These are phyloP conservation scores for Ruditapes philippinarum DNA, from an alignment of 1,140 invertebrate species.

Conservation along the genomic window DNA sequence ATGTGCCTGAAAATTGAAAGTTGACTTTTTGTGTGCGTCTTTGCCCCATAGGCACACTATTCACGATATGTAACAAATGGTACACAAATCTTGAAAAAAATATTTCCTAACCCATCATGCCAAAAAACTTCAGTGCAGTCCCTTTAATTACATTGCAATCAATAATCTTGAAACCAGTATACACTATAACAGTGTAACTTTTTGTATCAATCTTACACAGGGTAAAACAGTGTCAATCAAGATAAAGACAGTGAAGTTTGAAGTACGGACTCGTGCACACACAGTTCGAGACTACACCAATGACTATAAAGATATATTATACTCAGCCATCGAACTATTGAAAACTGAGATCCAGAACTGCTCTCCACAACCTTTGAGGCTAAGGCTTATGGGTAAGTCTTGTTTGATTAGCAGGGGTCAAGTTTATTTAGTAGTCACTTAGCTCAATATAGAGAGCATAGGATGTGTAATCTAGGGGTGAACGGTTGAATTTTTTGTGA, in stretches of 20 bases:
- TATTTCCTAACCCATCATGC: no score
- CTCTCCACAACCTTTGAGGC: conserved; percentile 80
- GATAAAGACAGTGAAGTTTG: conserved; percentile 88
- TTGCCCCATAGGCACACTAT: no score
- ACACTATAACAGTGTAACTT: no score
- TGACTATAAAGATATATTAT: conserved; percentile 84
- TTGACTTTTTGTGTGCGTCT: no score
- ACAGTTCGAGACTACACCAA: conserved; percentile 85
- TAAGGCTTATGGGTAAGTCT: conserved; percentile 87
- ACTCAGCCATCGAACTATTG: conserved; percentile 86
- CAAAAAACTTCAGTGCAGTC: no score
- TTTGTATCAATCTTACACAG: no score
- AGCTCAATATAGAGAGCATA: background rate
- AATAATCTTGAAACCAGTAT: no score
- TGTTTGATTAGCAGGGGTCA: background rate
- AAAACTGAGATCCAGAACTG: conserved; percentile 84
- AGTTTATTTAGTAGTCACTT: background rate
- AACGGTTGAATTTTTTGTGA: background rate
- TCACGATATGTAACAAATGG: no score
- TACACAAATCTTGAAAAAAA: no score
- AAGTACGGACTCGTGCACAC: conserved; percentile 86
- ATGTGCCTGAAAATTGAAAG: no score
- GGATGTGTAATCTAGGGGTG: background rate
- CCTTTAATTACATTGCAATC: no score
- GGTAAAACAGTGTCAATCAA: conserved; percentile 88